Percentiles rank a stretch among this genome's conserved stretches.
phyloP scores from a whole-genome alignment of 2,888 invertebrate genomes.

The Scaptomyza polygonia region DNA sequence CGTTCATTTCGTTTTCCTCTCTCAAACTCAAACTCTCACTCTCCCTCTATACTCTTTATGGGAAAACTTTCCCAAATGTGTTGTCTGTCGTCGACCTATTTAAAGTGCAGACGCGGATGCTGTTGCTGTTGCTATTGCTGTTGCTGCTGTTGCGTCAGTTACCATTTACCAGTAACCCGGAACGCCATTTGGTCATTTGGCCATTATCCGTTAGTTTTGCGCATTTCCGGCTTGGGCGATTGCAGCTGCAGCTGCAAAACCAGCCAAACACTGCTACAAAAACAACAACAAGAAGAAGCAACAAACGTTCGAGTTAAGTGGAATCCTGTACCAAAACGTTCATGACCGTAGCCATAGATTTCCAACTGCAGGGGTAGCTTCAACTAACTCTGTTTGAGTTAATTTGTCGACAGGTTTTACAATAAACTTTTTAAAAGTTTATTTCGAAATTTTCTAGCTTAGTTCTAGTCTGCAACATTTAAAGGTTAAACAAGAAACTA shows the following conservation, averaged over 20 bases:
- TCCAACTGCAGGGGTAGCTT: background rate
- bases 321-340: conserved; percentile 1
- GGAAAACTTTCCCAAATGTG: conserved; percentile 31
- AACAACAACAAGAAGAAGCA: background rate
- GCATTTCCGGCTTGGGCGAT: conserved; percentile 72
- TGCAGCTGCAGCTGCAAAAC: conserved; percentile 42
- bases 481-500: background rate
- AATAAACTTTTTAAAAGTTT: background rate
- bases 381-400: background rate
- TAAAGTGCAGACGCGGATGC: conserved; percentile 48
- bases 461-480: background rate
- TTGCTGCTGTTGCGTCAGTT: background rate
- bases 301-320: conserved; percentile 13
- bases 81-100: conserved; percentile 44
- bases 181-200: conserved; percentile 60
- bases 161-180: conserved; percentile 32
- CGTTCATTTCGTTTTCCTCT: conserved; percentile 49
- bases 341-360: conserved; percentile 4
- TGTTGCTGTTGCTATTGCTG: no score
- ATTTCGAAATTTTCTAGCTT: background rate
- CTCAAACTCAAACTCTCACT: background rate
- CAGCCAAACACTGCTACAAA: conserved; percentile 7
- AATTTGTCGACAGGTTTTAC: background rate
- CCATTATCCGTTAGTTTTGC: conserved; percentile 79
- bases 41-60: conserved; percentile 1